Evolutionary conservation across 2,888 invertebrate species (phyloP), one percentile per base, ranked within the genome.

Genomic region (Elysia crispata): DNA sequence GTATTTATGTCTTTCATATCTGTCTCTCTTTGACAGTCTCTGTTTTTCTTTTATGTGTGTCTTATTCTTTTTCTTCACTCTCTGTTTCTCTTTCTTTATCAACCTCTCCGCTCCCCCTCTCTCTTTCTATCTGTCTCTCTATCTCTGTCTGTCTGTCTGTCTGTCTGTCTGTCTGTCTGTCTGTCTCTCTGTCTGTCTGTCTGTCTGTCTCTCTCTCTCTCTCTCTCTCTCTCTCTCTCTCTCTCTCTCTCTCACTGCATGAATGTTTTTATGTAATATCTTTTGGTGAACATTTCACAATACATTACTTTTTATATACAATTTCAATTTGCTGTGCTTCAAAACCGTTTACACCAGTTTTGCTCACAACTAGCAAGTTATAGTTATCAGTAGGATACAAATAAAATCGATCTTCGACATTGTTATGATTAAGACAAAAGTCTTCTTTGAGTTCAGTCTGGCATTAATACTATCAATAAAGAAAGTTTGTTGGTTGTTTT

Each of bases 171-270:
- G 57, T 74, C 57, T 74, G 57, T 74, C 74, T 74, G 64, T 66
- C 30, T 74, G 57, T 74, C 57, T 74, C 74, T 74, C 74, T 74
- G 57, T 74, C 74, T 74, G 25, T 74, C 57, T 74, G 57, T 74
- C 57, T 74, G 57, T 74, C 57, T 74, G 57, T 74, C 74, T 74
- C 57, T 74, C 74, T 74, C 57, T 74, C 74, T 74, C 57, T 74
- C 74, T 57, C 57, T 57, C 74, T 57, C 31, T 57, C 74, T 74
- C 57, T 74, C 74, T 74, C 57, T 74, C 74, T 74, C 57, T 74
- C 54, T 74, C 74, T 74, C 74, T 74, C 74, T 74, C 74, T 15
- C 31, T 18, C 0, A 49, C 33, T 30, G 23, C 18, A 54, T 67
- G 50, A 18, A 6, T 13, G 20, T 20, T 41, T 33, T 3, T 28